Evolutionary conservation across 2,888 invertebrate species (phyloP).

Genomic region (Tiphia femorata): DNA sequence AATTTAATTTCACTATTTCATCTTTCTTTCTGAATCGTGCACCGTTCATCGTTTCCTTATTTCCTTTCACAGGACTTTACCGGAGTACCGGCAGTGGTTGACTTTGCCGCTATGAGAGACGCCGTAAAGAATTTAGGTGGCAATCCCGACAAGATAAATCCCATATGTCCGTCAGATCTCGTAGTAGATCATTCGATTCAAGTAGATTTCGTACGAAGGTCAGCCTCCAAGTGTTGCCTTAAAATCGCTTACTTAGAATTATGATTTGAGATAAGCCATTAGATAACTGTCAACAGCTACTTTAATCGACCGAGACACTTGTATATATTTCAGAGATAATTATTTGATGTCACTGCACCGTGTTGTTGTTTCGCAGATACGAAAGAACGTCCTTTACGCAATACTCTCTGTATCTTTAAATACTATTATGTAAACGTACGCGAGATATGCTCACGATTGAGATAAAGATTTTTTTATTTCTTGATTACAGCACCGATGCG

Average conservation of each 20-base stretch:
- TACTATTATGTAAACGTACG: not conserved
- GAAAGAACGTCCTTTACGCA: conserved; percentile 2
- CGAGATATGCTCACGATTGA: conserved; percentile 1
- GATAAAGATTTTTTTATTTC: conserved; percentile 3
- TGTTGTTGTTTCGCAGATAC: not conserved
- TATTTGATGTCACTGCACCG: not conserved
- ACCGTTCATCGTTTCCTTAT: too few relatives aligned
- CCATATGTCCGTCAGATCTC: conserved; percentile 96
- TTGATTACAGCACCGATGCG: conserved; percentile 80
- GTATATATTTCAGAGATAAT: too few relatives aligned
- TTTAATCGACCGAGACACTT: too few relatives aligned
- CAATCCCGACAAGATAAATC: conserved; percentile 94
- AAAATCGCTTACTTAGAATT: not conserved
- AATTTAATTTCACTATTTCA: conserved; percentile 8
- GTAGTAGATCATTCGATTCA: conserved; percentile 99
- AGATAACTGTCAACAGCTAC: too few relatives aligned
- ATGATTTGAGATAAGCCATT: too few relatives aligned
- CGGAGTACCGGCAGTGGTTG: conserved; percentile 98
- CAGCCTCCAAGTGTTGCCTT: conserved; percentile 53
- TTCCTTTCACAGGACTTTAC: conserved; percentile 86
- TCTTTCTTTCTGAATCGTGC: not conserved
- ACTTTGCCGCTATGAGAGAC: conserved; percentile 99
- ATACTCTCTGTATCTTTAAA: conserved; percentile 3
- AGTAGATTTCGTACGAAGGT: conserved; percentile 90
- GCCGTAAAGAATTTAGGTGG: conserved; percentile 90